Evolutionary conservation across 2,888 invertebrate genomes (phyloP).

Genomic region (Ligdia adustata): DNA sequence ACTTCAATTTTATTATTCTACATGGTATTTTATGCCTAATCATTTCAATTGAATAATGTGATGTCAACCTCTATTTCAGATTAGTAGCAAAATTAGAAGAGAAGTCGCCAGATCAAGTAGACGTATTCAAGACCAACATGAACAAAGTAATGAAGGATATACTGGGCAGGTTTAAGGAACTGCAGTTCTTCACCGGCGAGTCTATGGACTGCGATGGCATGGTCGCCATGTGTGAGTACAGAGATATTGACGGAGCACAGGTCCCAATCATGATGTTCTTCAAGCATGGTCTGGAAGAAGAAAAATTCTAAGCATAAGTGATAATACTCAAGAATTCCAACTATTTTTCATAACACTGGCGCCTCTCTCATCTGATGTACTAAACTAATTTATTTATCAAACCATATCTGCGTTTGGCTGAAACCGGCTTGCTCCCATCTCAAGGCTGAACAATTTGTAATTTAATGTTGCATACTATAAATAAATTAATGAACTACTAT

Average conservation of each 20-base stretch:
- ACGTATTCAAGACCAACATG: slow-evolving; percentile 95
- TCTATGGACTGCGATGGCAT: slow-evolving; percentile 97
- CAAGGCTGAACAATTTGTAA: slow-evolving; percentile 82
- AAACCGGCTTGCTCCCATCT: slow-evolving; percentile 72
- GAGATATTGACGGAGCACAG: slow-evolving; percentile 92
- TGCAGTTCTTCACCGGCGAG: slow-evolving; percentile 96
- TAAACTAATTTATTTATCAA: slow-evolving; percentile 79
- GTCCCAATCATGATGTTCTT: slow-evolving; percentile 97
- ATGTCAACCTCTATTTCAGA: slow-evolving; percentile 70
- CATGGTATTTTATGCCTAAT: background rate
- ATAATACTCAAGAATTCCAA: slow-evolving; percentile 66
- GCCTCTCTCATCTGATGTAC: slow-evolving; percentile 65
- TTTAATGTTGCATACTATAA: slow-evolving; percentile 74
- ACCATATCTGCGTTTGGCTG: slow-evolving; percentile 69
- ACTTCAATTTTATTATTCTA: slow-evolving; percentile 29
- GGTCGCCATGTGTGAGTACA: slow-evolving; percentile 97
- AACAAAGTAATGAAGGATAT: slow-evolving; percentile 97
- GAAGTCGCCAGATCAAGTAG: slow-evolving; percentile 92
- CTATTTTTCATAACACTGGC: slow-evolving; percentile 46
- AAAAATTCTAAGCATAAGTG: slow-evolving; percentile 91
- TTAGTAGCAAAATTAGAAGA: slow-evolving; percentile 92
- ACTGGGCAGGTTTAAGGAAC: slow-evolving; percentile 94
- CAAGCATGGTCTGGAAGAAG: slow-evolving; percentile 97
- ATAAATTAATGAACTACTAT: slow-evolving; percentile 73
- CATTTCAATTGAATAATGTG: background rate